Conservation (phyloP, 1,140 invertebrate genomes). For the Bombus sylvicola region DNA sequence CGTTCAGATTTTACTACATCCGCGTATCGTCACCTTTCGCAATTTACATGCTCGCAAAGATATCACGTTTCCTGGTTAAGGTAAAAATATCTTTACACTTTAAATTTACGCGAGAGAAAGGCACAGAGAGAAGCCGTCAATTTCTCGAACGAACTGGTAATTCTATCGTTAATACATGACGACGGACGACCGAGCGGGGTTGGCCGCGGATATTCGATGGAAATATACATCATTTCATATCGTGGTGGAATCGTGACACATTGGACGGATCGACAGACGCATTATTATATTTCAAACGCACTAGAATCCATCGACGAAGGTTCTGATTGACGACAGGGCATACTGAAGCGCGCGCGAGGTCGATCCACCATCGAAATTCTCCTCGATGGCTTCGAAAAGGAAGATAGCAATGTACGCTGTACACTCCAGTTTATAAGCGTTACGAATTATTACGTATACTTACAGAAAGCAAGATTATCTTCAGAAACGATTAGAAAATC, state of each 20-base stretch:
- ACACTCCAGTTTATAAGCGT: no score
- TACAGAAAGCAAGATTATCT: no score
- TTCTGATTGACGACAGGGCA: conserved; percentile 57
- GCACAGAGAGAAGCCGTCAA: not conserved
- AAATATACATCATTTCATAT: conserved; percentile 53
- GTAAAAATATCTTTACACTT: no score
- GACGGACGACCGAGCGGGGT: not conserved
- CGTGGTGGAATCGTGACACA: conserved; percentile 43
- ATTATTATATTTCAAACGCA: conserved; percentile 68
- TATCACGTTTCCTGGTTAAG: no score
- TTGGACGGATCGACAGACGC: conserved; percentile 50
- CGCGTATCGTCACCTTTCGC: no score
- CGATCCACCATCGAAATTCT: conserved; percentile 49
- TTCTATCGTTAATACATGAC: conserved; percentile 32
- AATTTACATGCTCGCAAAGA: no score
- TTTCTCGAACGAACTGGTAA: conserved; percentile 4
- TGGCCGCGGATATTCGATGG: conserved; percentile 20
- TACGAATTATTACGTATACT: no score
- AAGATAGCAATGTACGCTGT: not conserved
- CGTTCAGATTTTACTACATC: no score
- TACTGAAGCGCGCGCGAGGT: conserved; percentile 46
- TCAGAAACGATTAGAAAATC: no score
- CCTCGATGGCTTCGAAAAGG: conserved; percentile 52
- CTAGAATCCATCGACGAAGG: conserved; percentile 53
- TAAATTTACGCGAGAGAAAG: not conserved